These are phyloP conservation scores for Eubasilissa regina DNA, from an alignment of 1,140 invertebrate species.

Conservation along the genomic window DNA sequence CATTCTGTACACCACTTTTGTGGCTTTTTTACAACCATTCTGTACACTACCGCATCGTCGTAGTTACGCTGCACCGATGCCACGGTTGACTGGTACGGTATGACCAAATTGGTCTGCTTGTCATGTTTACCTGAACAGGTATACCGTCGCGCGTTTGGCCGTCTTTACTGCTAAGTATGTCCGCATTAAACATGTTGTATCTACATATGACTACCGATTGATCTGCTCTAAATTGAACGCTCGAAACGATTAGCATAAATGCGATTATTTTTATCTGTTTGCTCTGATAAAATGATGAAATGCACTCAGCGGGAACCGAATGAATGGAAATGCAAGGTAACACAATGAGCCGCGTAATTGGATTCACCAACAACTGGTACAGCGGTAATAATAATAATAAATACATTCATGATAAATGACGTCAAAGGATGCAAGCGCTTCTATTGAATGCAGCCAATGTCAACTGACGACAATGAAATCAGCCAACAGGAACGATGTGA, in stretches of 20 bases:
- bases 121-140: too few relatives aligned
- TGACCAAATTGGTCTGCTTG: too few relatives aligned
- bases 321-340: neutral
- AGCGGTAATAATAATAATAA: constrained; percentile 1
- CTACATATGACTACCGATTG: neutral
- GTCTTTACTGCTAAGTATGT: too few relatives aligned
- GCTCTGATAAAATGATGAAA: neutral
- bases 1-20: too few relatives aligned
- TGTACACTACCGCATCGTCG: too few relatives aligned
- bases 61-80: too few relatives aligned
- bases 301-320: neutral
- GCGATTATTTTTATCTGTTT: neutral
- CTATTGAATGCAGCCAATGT: neutral
- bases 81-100: too few relatives aligned
- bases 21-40: too few relatives aligned
- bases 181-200: too few relatives aligned
- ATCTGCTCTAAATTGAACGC: constrained; percentile 5
- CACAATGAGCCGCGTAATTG: neutral
- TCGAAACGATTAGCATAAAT: neutral
- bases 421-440: neutral
- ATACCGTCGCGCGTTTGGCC: too few relatives aligned
- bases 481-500: too few relatives aligned
- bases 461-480: neutral
- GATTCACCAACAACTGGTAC: neutral
- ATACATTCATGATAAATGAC: neutral